Evolutionary conservation across 2,113 vertebrate species (phyloP), one percentile per base, ranked within the genome.

Genomic region (Melospiza melodia): DNA sequence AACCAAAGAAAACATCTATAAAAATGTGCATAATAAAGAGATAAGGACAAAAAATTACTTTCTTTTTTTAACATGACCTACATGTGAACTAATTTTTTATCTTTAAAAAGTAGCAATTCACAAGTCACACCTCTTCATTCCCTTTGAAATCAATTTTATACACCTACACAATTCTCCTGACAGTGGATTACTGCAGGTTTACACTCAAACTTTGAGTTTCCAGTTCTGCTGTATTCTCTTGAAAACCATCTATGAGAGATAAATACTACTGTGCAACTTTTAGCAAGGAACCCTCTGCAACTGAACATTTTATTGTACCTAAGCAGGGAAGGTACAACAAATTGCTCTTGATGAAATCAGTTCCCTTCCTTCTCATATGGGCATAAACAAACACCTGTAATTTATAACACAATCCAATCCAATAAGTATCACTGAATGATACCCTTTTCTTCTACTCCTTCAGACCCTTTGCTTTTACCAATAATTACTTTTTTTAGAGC

Each of bases 51-150:
- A 96, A 72, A 84, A 18, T 39, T 44, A n/a, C 24, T 49, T 89
- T 84, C 55, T 49, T 89, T 85, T 80, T 90, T 65, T 92, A 93
- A 85, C 25, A 63, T 30, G 65, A 86, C 63, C 81, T 86, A 95
- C 30, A 33, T 31, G 21, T 91, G 74, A 77, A 74, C 72, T 88
- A 10, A 55, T 79, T 87, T 89, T 89, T 91, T 49, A 79, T 69
- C 78, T 79, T 82, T 73, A 88, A 94, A 90, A 92, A 93, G 58
- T 37, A 94, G 22, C 84, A 90, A 87, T 88, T 91, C 59, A 74
- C 30, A 92, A 84, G 25, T 86, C 69, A 91, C 85, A 87, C 89
- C 87, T 94, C 87, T 87, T 94, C 65, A 59, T 77, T 85, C 83
- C 85, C 61, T 86, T 93, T 92, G 39, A 94, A 76, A 74, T 69